Base-by-base conservation (phyloP, 2,888 invertebrate genomes). In the Acronicta leporina region DNA sequence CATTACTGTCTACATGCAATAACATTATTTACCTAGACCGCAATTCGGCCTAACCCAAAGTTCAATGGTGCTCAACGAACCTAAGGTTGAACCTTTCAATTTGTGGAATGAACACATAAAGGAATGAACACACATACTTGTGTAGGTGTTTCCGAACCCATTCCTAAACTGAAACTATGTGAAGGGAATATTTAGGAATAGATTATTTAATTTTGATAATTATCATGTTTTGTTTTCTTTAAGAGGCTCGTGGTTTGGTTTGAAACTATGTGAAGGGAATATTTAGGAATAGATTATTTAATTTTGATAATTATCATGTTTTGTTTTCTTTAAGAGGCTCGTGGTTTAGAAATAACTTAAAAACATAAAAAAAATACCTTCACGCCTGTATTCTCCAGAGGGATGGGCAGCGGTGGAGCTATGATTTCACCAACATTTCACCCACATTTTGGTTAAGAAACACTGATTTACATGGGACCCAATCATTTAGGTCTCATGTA, bases 51-150 rank as follows among this genome's bases (percentile, higher is more conserved):
- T 53, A 47, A 14, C 45, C 20, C 27, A 40, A 57, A 65, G 52
- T 65, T 58, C 35, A 58, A 53, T 53, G 42, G 33, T 57, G 57
- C 64, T 57, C 52, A 64, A 45, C 57, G 58, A 58, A 43, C 45
- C 45, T 57, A 52, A 71, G 38, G 47, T 13, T 11, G 11, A 35
- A 44, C 38, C 27, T 70, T 48, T 38, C 38, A 38, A 38, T 38
- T 38, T 38, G 38, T 38, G 35, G 45, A 35, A 48, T 41, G 49
- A 49, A 49, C 40, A 49, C 45, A 16, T 62, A 46, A 64, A 68
- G 40, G 45, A 40, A 45, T 49, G 11, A 40, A 38, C 38, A 38
- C 38, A 38, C n/a, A 38, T 38, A n/a, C 38, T 38, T 38, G n/a
- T 10, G 14, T 25, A 4, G 2, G 13, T 11, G 14, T 52, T 20